phyloP scores from a whole-genome alignment of 1,140 invertebrate genomes.

The Archegozetes longisetosus region DNA sequence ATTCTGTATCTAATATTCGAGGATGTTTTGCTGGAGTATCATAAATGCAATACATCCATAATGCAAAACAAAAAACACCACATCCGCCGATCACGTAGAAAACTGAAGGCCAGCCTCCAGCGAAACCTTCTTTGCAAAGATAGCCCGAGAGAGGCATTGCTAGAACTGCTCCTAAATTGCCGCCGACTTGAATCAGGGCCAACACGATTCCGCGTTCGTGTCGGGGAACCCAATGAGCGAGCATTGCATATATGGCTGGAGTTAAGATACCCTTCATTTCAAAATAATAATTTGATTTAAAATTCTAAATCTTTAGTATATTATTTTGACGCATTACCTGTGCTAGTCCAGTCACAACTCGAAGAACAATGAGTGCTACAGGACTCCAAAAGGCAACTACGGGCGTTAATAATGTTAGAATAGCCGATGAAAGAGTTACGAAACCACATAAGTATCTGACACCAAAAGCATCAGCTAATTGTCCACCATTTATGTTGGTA shows the following conservation, averaged over 20 bases:
- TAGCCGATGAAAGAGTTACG: slow-evolving; percentile 58
- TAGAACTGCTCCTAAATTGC: slow-evolving; percentile 34
- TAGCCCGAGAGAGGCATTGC: slow-evolving; percentile 32
- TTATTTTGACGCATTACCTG: slow-evolving; percentile 23
- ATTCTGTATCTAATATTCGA: slow-evolving; percentile 25
- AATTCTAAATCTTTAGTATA: too few relatives aligned
- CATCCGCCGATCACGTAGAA: slow-evolving; percentile 32
- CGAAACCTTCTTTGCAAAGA: slow-evolving; percentile 15
- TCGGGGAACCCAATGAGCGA: slow-evolving; percentile 23
- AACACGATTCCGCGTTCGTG: slow-evolving; percentile 22
- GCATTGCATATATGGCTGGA: slow-evolving; percentile 29
- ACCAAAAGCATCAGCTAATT: slow-evolving; percentile 53
- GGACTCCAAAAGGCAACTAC: slow-evolving; percentile 37
- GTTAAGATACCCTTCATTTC: slow-evolving; percentile 25
- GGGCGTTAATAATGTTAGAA: slow-evolving; percentile 68
- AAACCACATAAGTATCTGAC: slow-evolving; percentile 67
- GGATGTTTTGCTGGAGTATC: slow-evolving; percentile 35
- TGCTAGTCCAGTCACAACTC: slow-evolving; percentile 28
- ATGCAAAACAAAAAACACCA: slow-evolving; percentile 23
- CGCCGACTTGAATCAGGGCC: slow-evolving; percentile 19
- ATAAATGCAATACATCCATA: slow-evolving; percentile 34
- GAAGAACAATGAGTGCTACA: slow-evolving; percentile 27
- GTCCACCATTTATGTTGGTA: slow-evolving; percentile 60
- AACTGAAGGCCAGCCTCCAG: slow-evolving; percentile 34
- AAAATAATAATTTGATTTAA: neutral